phyloP scores from a whole-genome alignment of 2,797 vertebrate genomes.

The Synaphobranchus kaupii region DNA sequence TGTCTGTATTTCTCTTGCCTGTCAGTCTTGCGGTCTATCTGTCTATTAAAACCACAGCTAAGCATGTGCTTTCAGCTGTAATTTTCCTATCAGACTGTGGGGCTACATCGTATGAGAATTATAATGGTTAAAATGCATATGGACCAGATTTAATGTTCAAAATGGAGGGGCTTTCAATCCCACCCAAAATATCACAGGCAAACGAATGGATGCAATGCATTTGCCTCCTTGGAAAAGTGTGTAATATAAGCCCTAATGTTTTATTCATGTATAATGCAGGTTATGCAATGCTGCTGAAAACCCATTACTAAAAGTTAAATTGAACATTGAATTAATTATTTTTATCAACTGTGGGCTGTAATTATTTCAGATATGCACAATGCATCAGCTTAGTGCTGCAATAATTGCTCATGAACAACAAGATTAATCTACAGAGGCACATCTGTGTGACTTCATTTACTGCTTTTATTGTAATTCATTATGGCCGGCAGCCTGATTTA shows the following conservation, averaged over 20 bases:
- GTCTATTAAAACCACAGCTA: too few relatives aligned
- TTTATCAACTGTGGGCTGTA: conserved; percentile 67
- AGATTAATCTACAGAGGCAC: conserved; percentile 75
- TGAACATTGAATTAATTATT: conserved; percentile 63
- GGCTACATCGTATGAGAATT: too few relatives aligned
- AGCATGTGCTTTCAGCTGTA: too few relatives aligned
- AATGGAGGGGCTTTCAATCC: background rate
- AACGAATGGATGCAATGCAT: background rate
- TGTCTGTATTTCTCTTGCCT: too few relatives aligned
- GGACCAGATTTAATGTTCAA: too few relatives aligned
- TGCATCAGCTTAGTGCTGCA: conserved; percentile 61
- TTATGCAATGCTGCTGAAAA: conserved; percentile 44
- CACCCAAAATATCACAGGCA: background rate
- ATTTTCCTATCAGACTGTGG: too few relatives aligned
- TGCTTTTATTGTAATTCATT: conserved; percentile 50
- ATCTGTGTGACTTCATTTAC: conserved; percentile 72
- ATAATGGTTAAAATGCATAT: too few relatives aligned
- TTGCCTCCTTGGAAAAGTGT: background rate
- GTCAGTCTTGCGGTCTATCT: too few relatives aligned
- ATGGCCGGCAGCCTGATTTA: conserved; percentile 47
- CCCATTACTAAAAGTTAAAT: conserved; percentile 50
- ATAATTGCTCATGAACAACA: conserved; percentile 67
- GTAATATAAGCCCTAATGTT: background rate
- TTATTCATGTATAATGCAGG: conserved; percentile 17
- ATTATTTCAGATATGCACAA: conserved; percentile 76